Conservation (phyloP, 2,888 invertebrate species). For the Chironomus tentans region DNA sequence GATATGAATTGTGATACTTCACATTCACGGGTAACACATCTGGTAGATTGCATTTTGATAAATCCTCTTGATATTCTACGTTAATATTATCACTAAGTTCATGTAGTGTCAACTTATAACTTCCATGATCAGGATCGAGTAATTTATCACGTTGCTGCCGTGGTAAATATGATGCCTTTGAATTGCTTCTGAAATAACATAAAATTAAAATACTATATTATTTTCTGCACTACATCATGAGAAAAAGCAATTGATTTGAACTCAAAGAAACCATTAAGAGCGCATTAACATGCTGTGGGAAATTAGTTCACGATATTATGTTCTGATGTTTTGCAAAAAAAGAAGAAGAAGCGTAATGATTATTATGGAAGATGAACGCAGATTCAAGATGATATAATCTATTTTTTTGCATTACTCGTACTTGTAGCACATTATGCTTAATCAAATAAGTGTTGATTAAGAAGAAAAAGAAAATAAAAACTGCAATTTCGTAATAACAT, state of each 20-base stretch:
- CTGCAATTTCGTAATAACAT: background rate
- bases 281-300: no score
- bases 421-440: no score
- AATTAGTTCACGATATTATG: no score
- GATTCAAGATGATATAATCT: no score
- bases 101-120: slow-evolving; percentile 63
- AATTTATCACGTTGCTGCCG: slow-evolving; percentile 58
- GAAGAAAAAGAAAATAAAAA: background rate
- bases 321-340: no score
- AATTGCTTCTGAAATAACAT: slow-evolving; percentile 55
- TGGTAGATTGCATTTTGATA: slow-evolving; percentile 42
- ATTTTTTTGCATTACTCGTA: no score
- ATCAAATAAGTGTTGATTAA: background rate
- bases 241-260: slow-evolving; percentile 22
- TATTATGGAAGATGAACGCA: no score
- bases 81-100: slow-evolving; percentile 35
- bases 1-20: slow-evolving; percentile 36
- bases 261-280: no score
- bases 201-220: no score
- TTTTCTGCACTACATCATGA: slow-evolving; percentile 31
- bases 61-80: slow-evolving; percentile 27
- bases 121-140: slow-evolving; percentile 60
- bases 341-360: no score
- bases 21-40: slow-evolving; percentile 50
- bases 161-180: slow-evolving; percentile 67